Conservation (phyloP, 1,140 invertebrate genomes). For the Drosophila mojavensis region DNA sequence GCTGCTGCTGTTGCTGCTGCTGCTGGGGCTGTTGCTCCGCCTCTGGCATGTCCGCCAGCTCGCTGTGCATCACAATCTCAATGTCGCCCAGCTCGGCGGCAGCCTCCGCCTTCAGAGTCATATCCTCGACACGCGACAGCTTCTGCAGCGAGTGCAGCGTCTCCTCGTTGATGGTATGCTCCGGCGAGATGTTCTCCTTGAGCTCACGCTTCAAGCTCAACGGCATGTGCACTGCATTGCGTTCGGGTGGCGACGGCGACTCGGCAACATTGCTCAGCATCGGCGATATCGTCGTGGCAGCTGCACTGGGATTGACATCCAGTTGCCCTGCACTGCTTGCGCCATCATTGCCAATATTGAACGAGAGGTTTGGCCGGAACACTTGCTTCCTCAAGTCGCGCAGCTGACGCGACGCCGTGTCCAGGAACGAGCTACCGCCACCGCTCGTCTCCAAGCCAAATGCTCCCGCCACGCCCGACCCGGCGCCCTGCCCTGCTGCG, state of each 20-base stretch:
- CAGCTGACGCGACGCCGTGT: slow-evolving; percentile 75
- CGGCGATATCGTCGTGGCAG: slow-evolving; percentile 23
- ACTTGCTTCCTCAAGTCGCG: slow-evolving; percentile 79
- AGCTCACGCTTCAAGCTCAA: slow-evolving; percentile 75
- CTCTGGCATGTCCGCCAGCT: slow-evolving; percentile 53
- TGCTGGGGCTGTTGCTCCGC: slow-evolving; percentile 22
- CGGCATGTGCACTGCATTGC: slow-evolving; percentile 64
- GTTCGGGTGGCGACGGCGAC: slow-evolving; percentile 45
- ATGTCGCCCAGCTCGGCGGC: slow-evolving; percentile 62
- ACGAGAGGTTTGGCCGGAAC: slow-evolving; percentile 79
- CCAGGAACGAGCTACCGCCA: slow-evolving; percentile 65
- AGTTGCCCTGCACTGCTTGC: slow-evolving; percentile 2
- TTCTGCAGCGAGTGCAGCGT: slow-evolving; percentile 76
- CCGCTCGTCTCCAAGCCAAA: slow-evolving; percentile 10
- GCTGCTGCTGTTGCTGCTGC: slow-evolving; percentile 14
- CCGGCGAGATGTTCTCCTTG: slow-evolving; percentile 83
- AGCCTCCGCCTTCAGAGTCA: slow-evolving; percentile 46
- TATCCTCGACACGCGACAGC: slow-evolving; percentile 47
- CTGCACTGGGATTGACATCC: slow-evolving; percentile 24
- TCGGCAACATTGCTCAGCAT: slow-evolving; percentile 46
- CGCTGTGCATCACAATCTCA: slow-evolving; percentile 73
- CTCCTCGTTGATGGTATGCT: slow-evolving; percentile 82
- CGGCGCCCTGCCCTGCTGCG: slow-evolving; percentile 20
- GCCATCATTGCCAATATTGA: slow-evolving; percentile 62
- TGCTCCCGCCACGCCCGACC: slow-evolving; percentile 1